These are phyloP conservation scores for Macrotrachela quadricornifera DNA, from an alignment of 1,140 invertebrate species.

Conservation along the genomic window DNA sequence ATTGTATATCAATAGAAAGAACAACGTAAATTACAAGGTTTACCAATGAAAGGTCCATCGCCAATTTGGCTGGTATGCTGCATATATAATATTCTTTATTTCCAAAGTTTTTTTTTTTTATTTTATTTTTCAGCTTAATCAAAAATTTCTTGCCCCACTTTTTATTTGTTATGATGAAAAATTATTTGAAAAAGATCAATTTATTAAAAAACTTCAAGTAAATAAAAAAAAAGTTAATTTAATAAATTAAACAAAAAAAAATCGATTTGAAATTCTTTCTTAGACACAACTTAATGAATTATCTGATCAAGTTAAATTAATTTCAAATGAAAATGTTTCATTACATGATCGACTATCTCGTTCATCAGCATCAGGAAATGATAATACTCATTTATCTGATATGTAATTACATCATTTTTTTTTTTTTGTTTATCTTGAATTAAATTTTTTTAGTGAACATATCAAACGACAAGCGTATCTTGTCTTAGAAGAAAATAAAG, in stretches of 20 bases:
- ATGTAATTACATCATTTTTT: not conserved
- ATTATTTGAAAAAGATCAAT: not conserved
- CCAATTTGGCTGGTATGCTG: slow-evolving; percentile 4
- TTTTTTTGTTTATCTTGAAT: not conserved
- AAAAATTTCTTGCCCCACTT: slow-evolving; percentile 6
- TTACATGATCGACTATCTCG: not conserved
- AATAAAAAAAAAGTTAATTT: too few species aligned
- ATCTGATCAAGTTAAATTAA: not conserved
- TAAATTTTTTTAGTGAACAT: not conserved
- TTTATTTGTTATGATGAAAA: slow-evolving; percentile 4
- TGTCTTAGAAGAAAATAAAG: slow-evolving; percentile 7
- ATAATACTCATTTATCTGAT: not conserved
- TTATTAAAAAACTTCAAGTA: slow-evolving; percentile 1
- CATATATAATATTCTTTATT: too few species aligned
- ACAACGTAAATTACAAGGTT: not conserved
- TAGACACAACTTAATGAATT: slow-evolving; percentile 4
- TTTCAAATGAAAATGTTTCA: not conserved
- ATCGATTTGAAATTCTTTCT: not conserved
- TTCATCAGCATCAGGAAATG: too few species aligned
- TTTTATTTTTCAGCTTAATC: not conserved
- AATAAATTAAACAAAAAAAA: not conserved
- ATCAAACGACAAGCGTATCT: slow-evolving; percentile 2
- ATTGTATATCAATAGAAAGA: not conserved
- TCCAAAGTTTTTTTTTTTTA: not conserved
- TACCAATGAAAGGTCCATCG: not conserved